Evolutionary conservation across 2,113 vertebrate genomes (phyloP).

Genomic region (Orycteropus afer): DNA sequence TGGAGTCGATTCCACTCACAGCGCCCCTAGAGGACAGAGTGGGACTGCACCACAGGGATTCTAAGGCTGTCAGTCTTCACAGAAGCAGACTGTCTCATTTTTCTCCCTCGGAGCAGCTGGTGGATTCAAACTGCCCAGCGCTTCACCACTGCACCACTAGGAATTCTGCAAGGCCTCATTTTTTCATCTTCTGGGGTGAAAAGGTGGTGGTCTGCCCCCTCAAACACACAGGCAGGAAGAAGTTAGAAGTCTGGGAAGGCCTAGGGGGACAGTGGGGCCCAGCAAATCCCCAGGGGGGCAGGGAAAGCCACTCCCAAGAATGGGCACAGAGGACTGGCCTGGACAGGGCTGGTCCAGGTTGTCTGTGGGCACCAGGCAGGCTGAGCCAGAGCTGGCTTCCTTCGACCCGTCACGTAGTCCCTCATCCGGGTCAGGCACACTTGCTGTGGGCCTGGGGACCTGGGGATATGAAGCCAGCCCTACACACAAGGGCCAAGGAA

Average conservation of each 20-base stretch:
- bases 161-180: background rate
- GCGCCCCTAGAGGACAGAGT: too few species aligned
- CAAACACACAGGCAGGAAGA: background rate
- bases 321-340: background rate
- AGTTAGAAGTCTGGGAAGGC: background rate
- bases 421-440: background rate
- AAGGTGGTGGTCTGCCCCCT: background rate
- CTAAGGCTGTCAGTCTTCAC: too few species aligned
- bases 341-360: too few species aligned
- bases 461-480: too few species aligned
- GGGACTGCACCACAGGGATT: too few species aligned
- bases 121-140: too few species aligned
- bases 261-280: background rate
- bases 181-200: background rate
- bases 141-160: background rate
- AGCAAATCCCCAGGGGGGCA: background rate
- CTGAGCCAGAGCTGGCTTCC: too few species aligned
- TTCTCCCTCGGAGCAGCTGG: too few species aligned
- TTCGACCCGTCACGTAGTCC: too few species aligned
- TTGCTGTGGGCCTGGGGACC: rapidly evolving
- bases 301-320: background rate
- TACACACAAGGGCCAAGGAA: too few species aligned
- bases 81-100: too few species aligned
- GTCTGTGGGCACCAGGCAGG: background rate
- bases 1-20: too few species aligned